Evolutionary conservation across 1,140 invertebrate species (phyloP).

Genomic region (Tyrophagus putrescentiae): DNA sequence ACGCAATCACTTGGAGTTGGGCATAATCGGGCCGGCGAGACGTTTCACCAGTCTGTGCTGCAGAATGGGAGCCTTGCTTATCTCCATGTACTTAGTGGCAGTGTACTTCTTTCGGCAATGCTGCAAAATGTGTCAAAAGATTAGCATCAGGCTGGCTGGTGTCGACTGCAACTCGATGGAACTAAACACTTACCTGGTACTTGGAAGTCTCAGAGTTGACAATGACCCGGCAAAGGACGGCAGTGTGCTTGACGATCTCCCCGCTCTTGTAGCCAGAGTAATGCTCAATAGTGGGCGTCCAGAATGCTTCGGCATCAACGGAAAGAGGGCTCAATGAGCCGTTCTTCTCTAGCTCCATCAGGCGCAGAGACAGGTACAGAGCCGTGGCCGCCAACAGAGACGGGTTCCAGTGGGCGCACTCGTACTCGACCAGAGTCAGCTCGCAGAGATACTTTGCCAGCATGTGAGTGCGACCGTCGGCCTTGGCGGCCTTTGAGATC

Average conservation of each 20-base stretch:
- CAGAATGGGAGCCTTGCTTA: constrained; percentile 35
- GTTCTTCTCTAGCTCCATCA: constrained; percentile 6
- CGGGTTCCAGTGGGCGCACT: constrained; percentile 59
- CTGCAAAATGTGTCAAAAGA: constrained; percentile 33
- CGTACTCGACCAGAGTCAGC: constrained; percentile 62
- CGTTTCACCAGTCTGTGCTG: neutral
- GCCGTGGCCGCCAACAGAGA: constrained; percentile 61
- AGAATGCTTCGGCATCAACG: constrained; percentile 26
- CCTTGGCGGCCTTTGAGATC: constrained; percentile 55
- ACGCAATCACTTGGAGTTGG: too few relatives aligned
- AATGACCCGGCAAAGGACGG: constrained; percentile 35
- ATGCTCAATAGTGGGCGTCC: constrained; percentile 36
- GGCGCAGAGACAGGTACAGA: constrained; percentile 50
- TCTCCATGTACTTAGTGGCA: constrained; percentile 36
- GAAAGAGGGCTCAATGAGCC: neutral
- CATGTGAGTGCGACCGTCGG: constrained; percentile 54
- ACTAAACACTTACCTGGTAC: constrained; percentile 29
- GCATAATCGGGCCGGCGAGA: neutral
- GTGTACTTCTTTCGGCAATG: constrained; percentile 38
- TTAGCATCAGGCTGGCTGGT: neutral
- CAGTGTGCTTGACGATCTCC: constrained; percentile 33
- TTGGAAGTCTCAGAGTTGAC: constrained; percentile 35
- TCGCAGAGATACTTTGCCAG: constrained; percentile 88
- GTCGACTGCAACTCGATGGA: constrained; percentile 6
- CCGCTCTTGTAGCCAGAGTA: constrained; percentile 38